phyloP scores from a whole-genome alignment of 1,140 invertebrate genomes.

The Drosophila littoralis region DNA sequence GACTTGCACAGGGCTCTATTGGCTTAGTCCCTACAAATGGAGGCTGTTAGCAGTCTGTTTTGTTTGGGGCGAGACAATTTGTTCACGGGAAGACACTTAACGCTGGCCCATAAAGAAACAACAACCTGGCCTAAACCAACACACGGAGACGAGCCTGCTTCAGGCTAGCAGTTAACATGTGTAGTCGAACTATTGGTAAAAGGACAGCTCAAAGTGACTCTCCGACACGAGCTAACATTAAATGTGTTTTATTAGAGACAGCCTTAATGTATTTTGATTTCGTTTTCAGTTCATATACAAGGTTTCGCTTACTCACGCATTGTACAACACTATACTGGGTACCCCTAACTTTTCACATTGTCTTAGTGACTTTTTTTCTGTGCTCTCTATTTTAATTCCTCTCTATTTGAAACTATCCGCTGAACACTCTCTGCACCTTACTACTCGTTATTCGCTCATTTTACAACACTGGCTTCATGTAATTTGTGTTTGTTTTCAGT shows the following conservation, averaged over 20 bases:
- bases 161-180: constrained; percentile 24
- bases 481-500: no score
- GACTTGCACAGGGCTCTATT: constrained; percentile 22
- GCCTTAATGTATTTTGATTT: no score
- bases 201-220: constrained; percentile 24
- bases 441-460: no score
- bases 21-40: constrained; percentile 31
- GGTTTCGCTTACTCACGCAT: no score
- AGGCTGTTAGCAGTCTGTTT: constrained; percentile 40
- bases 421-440: no score
- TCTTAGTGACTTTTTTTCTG: no score
- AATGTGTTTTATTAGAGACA: no score
- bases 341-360: no score
- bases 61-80: constrained; percentile 26
- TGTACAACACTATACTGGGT: no score
- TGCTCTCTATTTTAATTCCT: no score
- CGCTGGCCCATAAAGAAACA: constrained; percentile 3
- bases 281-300: background rate
- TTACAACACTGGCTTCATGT: no score
- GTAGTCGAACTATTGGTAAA: constrained; percentile 7
- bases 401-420: no score
- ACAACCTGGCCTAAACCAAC: constrained; percentile 31
- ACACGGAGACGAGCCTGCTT: constrained; percentile 1
- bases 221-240: background rate
- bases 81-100: constrained; percentile 29